phyloP scores from a whole-genome alignment of 2,888 invertebrate species.

The Theretra japonica region DNA sequence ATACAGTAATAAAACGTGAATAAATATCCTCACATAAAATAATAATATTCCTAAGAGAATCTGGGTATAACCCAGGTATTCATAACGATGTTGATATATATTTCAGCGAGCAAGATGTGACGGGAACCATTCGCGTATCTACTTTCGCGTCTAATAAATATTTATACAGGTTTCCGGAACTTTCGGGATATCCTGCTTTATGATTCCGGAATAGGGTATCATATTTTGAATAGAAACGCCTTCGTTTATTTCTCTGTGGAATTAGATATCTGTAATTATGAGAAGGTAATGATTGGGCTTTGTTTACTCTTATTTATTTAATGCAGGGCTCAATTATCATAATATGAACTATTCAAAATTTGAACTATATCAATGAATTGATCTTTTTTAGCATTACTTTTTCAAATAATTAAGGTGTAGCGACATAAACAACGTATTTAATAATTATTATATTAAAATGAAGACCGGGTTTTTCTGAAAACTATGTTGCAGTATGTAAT shows the following conservation, averaged over 20 bases:
- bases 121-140: constrained; percentile 34
- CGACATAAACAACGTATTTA: too few relatives aligned
- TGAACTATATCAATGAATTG: too few relatives aligned
- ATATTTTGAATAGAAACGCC: background rate
- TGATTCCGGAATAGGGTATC: background rate
- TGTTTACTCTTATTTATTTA: too few relatives aligned
- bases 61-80: constrained; percentile 14
- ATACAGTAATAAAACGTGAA: too few relatives aligned
- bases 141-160: constrained; percentile 41
- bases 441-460: too few relatives aligned
- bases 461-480: too few relatives aligned
- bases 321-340: too few relatives aligned
- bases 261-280: background rate
- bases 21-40: background rate
- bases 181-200: constrained; percentile 29
- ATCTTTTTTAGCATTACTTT: too few relatives aligned
- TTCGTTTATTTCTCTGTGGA: background rate
- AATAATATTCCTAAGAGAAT: constrained; percentile 2
- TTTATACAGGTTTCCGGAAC: constrained; percentile 39
- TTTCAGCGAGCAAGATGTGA: constrained; percentile 35
- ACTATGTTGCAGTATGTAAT: too few relatives aligned
- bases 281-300: too few relatives aligned
- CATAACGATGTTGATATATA: constrained; percentile 29
- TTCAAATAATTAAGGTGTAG: too few relatives aligned
- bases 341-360: too few relatives aligned